phyloP scores from a whole-genome alignment of 2,888 invertebrate genomes.

The Pardosa pseudoannulata region DNA sequence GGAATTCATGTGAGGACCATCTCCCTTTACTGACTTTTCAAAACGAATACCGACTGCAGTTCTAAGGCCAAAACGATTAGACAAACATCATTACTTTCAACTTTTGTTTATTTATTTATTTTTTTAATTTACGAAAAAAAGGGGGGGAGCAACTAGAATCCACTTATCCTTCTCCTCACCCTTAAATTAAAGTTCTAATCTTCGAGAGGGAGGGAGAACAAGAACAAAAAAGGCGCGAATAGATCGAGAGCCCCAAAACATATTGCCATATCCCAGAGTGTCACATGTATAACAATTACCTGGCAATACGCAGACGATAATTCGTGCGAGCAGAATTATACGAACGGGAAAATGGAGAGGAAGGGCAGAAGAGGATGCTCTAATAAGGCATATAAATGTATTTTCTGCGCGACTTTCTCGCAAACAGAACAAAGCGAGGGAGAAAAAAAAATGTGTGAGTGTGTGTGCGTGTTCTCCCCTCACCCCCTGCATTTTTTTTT shows the following conservation, averaged over 20 bases:
- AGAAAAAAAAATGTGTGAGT: too few species aligned
- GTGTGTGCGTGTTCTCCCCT: conserved; percentile 10
- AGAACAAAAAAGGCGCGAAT: conserved; percentile 42
- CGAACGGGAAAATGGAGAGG: background rate
- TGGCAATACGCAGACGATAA: conserved; percentile 62
- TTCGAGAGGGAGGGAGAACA: background rate
- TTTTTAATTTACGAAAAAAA: background rate
- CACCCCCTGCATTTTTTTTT: conserved; percentile 28
- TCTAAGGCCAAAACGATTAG: conserved; percentile 29
- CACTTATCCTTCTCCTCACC: conserved; percentile 27
- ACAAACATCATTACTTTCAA: conserved; percentile 21
- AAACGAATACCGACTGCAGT: background rate
- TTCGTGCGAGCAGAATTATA: conserved; percentile 42
- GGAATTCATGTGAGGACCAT: background rate
- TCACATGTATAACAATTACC: conserved; percentile 72
- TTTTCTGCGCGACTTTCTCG: conserved; percentile 60
- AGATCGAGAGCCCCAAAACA: conserved; percentile 42
- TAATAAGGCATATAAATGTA: conserved; percentile 70
- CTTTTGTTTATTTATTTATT: background rate
- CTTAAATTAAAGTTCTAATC: conserved; percentile 66
- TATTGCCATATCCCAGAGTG: conserved; percentile 57
- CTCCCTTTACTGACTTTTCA: background rate
- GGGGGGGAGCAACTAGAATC: conserved; percentile 18
- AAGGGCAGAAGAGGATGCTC: conserved; percentile 31
- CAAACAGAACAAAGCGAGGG: conserved; percentile 24